A percentile compares a stretch with the other conserved stretches of the same genome.
phyloP scores from a whole-genome alignment of 2,797 vertebrate genomes.

The Platyrinchus mystaceus region DNA sequence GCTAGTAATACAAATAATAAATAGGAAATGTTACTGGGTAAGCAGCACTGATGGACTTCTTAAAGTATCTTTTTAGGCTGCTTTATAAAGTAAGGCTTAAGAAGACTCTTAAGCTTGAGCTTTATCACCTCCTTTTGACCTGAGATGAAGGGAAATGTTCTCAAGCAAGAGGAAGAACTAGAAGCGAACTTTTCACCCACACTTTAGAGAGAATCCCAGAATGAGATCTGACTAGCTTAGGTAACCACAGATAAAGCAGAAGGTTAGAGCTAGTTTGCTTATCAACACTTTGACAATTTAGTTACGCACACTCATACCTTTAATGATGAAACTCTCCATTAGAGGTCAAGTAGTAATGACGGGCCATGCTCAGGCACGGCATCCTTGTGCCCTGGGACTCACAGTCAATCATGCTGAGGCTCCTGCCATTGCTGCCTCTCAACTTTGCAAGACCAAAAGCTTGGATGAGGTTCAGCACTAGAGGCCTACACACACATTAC shows the following conservation, averaged over 20 bases:
- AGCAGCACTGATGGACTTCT: neutral
- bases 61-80: neutral
- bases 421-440: neutral
- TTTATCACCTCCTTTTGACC: neutral
- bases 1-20: neutral
- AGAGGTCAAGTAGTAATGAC: neutral
- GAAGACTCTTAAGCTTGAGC: neutral
- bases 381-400: neutral
- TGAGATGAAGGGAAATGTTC: neutral
- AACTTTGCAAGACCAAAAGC: neutral
- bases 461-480: neutral
- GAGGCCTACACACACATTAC: too few species aligned
- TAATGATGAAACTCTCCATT: neutral
- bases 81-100: neutral
- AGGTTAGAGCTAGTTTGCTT: neutral
- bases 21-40: neutral
- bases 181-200: neutral
- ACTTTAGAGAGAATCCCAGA: neutral
- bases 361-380: neutral
- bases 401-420: rapidly evolving
- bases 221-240: neutral
- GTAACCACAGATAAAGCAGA: neutral
- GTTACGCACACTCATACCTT: neutral
- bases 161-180: neutral
- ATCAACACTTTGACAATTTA: neutral